These are phyloP conservation scores for Symphodus melops DNA, from an alignment of 2,113 vertebrate species.

Conservation along the genomic window DNA sequence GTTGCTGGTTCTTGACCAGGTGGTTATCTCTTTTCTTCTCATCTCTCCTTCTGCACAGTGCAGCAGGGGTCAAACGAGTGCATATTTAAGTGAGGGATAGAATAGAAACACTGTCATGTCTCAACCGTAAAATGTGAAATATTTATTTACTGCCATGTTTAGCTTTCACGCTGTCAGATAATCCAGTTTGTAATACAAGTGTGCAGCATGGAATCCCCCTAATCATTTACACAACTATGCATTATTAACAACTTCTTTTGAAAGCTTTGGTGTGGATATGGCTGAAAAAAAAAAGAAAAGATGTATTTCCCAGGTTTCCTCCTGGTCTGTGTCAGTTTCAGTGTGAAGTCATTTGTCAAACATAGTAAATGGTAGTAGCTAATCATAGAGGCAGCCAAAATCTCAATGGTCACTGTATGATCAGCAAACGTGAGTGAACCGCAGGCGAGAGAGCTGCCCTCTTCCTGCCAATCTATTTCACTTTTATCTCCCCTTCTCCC, in stretches of 20 bases:
- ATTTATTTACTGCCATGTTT: slow-evolving; percentile 45
- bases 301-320: slow-evolving; percentile 44
- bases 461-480: not conserved
- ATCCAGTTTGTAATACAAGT: slow-evolving; percentile 15
- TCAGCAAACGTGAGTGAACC: slow-evolving; percentile 27
- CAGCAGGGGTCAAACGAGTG: slow-evolving; percentile 10
- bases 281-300: slow-evolving; percentile 26
- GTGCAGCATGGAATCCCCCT: not conserved
- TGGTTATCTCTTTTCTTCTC: slow-evolving; percentile 61
- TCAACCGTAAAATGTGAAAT: slow-evolving; percentile 28
- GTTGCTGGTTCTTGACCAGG: slow-evolving; percentile 68
- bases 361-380: slow-evolving; percentile 17
- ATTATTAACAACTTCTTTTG: slow-evolving; percentile 28
- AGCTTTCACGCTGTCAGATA: slow-evolving; percentile 38
- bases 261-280: slow-evolving; percentile 26
- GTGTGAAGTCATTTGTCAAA: slow-evolving; percentile 63
- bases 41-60: slow-evolving; percentile 2
- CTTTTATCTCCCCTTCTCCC: not conserved
- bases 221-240: slow-evolving; percentile 51
- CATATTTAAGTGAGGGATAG: slow-evolving; percentile 9
- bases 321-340: slow-evolving; percentile 21
- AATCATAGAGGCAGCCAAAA: slow-evolving; percentile 23
- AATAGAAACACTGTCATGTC: slow-evolving; percentile 9
- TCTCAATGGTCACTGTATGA: slow-evolving; percentile 36
- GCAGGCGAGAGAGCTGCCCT: not conserved